Evolutionary conservation across 30 jellyfish, hydroid and myxozoan species (phyloP).

Genomic region (Sanderia malayensis): DNA sequence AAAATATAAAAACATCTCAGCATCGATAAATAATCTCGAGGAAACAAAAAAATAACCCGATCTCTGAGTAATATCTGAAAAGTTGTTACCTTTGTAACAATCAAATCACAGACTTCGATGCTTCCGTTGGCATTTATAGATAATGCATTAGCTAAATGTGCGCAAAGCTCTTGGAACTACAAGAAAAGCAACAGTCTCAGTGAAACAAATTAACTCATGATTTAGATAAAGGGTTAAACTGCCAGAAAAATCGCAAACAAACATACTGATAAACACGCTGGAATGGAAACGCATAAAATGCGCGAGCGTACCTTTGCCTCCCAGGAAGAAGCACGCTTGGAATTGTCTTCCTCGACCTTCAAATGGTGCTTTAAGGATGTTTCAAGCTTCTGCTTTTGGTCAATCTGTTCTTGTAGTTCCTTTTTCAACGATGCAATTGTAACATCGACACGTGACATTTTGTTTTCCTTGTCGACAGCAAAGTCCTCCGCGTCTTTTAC

Average conservation of each 20-base stretch:
- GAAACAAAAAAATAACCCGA: too few relatives aligned
- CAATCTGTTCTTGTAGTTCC: conserved; percentile 58
- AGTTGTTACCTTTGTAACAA: conserved; percentile 65
- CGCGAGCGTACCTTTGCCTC: conserved; percentile 61
- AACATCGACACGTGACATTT: conserved; percentile 58
- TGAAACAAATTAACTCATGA: too few relatives aligned
- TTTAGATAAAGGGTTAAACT: neutral
- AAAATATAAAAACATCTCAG: too few relatives aligned
- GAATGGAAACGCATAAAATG: too few relatives aligned
- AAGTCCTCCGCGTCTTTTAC: conserved; percentile 80
- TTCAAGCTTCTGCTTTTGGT: conserved; percentile 60
- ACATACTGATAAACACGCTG: too few relatives aligned
- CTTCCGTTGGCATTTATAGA: conserved; percentile 63
- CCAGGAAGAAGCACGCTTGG: conserved; percentile 55
- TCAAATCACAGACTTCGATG: conserved; percentile 53
- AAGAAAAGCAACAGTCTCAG: too few relatives aligned
- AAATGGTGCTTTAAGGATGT: conserved; percentile 61
- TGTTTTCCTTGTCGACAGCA: conserved; percentile 55
- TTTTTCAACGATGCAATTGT: conserved; percentile 55
- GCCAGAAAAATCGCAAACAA: too few relatives aligned
- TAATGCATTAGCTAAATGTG: conserved; percentile 50
- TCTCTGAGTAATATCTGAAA: too few relatives aligned
- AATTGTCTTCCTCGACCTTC: conserved; percentile 61
- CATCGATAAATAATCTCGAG: too few relatives aligned
- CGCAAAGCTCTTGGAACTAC: conserved; percentile 69